Evolutionary conservation across 1,140 invertebrate genomes (phyloP).

Genomic region (Portunus trituberculatus): DNA sequence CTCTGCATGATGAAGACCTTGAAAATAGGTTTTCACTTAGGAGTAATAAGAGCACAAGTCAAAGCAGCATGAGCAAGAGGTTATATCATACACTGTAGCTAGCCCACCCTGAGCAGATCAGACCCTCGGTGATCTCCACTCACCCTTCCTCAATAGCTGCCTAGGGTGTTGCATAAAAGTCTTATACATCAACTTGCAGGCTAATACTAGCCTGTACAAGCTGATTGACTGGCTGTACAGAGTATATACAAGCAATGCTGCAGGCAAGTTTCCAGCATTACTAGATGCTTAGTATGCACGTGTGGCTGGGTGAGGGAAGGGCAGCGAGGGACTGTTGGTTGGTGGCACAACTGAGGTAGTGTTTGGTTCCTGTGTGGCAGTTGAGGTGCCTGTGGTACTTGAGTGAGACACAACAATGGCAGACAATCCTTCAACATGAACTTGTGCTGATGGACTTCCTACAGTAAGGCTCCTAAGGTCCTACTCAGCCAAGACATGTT

Average conservation of each 20-base stretch:
- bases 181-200: neutral
- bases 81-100: constrained; percentile 25
- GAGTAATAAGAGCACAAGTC: constrained; percentile 61
- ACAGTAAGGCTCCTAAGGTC: neutral
- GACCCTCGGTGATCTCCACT: constrained; percentile 54
- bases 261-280: neutral
- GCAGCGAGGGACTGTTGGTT: constrained; percentile 70
- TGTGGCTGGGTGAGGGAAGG: neutral
- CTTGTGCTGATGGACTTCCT: neutral
- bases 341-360: constrained; percentile 76
- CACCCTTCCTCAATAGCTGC: constrained; percentile 55
- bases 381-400: constrained; percentile 59
- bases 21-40: constrained; percentile 56
- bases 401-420: neutral
- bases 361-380: constrained; percentile 75
- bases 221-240: neutral
- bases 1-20: constrained; percentile 28
- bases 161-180: constrained; percentile 25
- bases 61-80: constrained; percentile 55
- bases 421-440: neutral
- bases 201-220: neutral
- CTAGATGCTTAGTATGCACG: neutral
- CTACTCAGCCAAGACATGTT: neutral
- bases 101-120: constrained; percentile 72
- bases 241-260: neutral